Base-by-base conservation (phyloP, 2,113 vertebrate species). In the Neodon shergylaensis region DNA sequence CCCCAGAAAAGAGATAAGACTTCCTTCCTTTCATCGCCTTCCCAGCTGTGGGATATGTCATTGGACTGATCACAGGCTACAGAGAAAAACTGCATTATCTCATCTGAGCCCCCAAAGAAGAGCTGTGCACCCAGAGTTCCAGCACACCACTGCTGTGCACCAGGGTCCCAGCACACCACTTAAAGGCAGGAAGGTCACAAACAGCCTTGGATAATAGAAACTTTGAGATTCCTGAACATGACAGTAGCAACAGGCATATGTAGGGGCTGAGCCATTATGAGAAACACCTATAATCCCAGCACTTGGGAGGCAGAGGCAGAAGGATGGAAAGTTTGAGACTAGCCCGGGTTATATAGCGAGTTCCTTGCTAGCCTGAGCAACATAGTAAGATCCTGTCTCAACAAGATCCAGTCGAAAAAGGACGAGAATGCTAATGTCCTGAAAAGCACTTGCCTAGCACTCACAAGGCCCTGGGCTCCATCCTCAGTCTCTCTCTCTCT, bases 181-280 rank as follows among this genome's bases (percentile, higher is more conserved):
- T 70, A 82, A 17, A 17, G 72, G 33, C 0, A 3, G 68, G 36
- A 90, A 52, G 21, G 7, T 52, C n/a, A 33, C 31, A 2, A 44
- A 70, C 26, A 39, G 42, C 42, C 63, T 12, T 14, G 10, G 16
- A 39, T n/a, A 52, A 79, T 1, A 83, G 49, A 74, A 39, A 10
- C 47, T 22, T 7, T 19, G 0, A 16, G 36, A 21, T 28, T 5
- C 54, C 4, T 9, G 17, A 6, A 0, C 7, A 11, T 1, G 1
- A 21, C 4, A 39, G 26, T 14, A 63, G 24, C 49, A 52, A n/a
- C 61, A 44, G 82, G 26, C 28, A 7, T 39, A 39, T 39, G 36
- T 65, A 17, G 6, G 39, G 3, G 17, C 79, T 82, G 36, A 58
- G 36, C 79, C 52, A 76, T 10, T 54, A 76, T 2, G 19, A 22